Evolutionary conservation across 2,113 vertebrate genomes (phyloP), one percentile per base, ranked within the genome.

Genomic region (Psilopogon haemacephalus): DNA sequence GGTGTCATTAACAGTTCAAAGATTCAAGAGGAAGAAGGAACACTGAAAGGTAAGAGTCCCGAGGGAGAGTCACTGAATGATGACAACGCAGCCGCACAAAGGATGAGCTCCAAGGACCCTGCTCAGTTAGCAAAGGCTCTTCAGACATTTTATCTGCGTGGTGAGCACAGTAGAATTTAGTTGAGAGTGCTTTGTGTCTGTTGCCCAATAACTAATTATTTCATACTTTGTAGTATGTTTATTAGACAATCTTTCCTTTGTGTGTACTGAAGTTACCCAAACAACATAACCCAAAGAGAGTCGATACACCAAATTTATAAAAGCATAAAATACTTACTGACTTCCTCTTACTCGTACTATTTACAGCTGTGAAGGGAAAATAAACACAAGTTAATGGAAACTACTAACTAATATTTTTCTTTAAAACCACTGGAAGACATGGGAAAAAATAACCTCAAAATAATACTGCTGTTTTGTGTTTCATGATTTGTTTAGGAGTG

Each of bases 251-350:
- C 72, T 38, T 46, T 13, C 48, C 48, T 50, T 6, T 46, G 11
- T 48, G 8, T 55, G 12, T 6, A 20, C 20, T 88, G 14, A 84
- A 18, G 37, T 59, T 84, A 72, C 21, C 21, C 18, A 71, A 86
- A 71, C 32, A 33, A 21, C 0, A 1, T 20, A 76, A 72, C 12
- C 11, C 3, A 23, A 68, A 74, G 15, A 74, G 16, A 48, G 8
- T n/a, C 20, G 50, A 17, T 6, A 65, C 2, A 68, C 12, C 6
- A 70, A 35, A 5, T 58, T 71, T 58, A 2, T 28, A 26, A 24
- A 15, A 42, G 32, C 59, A 70, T 65, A 54, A 9, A 82, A 63
- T 35, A 95, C 97, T 93, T 85, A 97, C 96, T 16, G 24, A 20
- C 11, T 28, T 80, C 62, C 10, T 5, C 0, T 44, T 33, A 4